Conservation (phyloP, 2,797 vertebrate species). For the Psittacula echo region DNA sequence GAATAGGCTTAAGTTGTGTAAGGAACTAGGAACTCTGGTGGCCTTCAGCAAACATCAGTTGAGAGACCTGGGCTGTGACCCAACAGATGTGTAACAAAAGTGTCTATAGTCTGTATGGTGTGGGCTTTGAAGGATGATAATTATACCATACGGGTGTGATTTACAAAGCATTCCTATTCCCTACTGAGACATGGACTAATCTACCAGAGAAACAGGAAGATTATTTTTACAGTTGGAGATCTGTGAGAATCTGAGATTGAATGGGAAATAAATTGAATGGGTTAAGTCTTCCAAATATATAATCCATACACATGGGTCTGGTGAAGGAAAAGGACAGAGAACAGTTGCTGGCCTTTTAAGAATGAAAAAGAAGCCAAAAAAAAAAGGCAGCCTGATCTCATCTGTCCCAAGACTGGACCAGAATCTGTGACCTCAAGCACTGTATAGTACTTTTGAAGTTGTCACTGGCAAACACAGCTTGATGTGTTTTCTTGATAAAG, state of each 20-base stretch:
- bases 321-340: not conserved
- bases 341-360: not conserved
- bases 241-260: not conserved
- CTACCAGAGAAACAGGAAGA: not conserved
- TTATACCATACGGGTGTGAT: not conserved
- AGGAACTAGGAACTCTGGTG: not conserved
- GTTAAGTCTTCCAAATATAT: not conserved
- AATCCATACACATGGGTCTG: not conserved
- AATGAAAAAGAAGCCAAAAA: not conserved
- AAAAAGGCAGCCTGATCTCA: not conserved
- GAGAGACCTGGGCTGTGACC: rapidly evolving
- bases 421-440: not conserved
- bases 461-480: not conserved
- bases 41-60: not conserved
- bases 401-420: not conserved
- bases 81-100: not conserved
- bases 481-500: not conserved
- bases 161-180: not conserved
- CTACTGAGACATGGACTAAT: not conserved
- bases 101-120: rapidly evolving
- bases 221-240: not conserved
- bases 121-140: not conserved
- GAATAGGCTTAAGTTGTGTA: not conserved
- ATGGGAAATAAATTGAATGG: not conserved
- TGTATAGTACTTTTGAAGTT: not conserved